A percentile compares a stretch with the other conserved stretches of the same genome.
Conservation (phyloP, 2,797 vertebrate genomes). For the Oophaga sylvatica region DNA sequence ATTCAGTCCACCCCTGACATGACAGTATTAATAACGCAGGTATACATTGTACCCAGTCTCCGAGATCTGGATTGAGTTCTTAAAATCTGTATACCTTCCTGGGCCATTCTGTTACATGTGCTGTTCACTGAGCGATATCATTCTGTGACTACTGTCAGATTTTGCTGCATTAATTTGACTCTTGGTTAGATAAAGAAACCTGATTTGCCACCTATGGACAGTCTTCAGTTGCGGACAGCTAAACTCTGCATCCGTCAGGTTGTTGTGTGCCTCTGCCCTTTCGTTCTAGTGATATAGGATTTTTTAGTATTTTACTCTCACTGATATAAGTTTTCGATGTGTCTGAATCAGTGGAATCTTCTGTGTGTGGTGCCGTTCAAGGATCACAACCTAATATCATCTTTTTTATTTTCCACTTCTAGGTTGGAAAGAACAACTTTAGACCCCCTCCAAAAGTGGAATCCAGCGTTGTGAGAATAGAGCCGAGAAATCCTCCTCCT, state of each 20-base stretch:
- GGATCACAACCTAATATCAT: neutral
- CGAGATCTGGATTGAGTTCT: too few species aligned
- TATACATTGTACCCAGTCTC: too few species aligned
- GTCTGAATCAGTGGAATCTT: too few species aligned
- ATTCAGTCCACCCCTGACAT: too few species aligned
- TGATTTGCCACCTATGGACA: too few species aligned
- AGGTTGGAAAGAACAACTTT: constrained; percentile 99
- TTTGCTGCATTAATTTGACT: neutral
- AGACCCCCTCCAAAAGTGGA: constrained; percentile 97
- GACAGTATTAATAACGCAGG: too few species aligned
- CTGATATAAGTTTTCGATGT: too few species aligned
- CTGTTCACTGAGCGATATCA: too few species aligned
- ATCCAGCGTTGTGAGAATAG: constrained; percentile 97
- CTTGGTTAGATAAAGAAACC: neutral
- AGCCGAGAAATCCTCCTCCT: constrained; percentile 96
- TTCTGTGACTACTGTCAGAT: too few species aligned
- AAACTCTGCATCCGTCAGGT: neutral
- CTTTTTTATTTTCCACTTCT: neutral
- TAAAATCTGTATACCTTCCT: too few species aligned
- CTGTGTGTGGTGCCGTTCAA: neutral
- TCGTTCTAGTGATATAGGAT: neutral
- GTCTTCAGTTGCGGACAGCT: neutral
- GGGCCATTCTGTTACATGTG: too few species aligned
- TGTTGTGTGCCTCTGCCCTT: neutral
- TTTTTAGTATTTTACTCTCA: too few species aligned